Conservation (phyloP, 2,888 invertebrate species). For the Andrena chrysosceles region DNA sequence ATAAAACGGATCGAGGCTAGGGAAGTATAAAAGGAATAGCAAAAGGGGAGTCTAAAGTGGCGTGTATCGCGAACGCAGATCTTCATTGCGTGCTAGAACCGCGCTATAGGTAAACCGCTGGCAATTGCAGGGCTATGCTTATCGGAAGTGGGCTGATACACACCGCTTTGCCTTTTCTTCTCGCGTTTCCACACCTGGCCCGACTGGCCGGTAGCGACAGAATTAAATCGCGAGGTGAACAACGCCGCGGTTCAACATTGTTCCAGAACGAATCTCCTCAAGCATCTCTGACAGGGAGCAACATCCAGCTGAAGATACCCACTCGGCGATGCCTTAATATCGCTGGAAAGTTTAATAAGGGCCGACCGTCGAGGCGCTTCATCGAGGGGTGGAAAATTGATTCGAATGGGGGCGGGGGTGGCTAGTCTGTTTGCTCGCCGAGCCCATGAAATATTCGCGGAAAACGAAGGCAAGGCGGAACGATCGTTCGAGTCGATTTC, state of each 20-base stretch:
- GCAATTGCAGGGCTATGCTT: constrained; percentile 59
- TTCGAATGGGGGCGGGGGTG: not conserved
- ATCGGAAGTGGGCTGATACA: constrained; percentile 61
- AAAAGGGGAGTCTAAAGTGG: constrained; percentile 62
- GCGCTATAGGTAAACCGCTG: constrained; percentile 46
- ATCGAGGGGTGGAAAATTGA: constrained; percentile 17
- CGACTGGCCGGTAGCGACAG: constrained; percentile 4
- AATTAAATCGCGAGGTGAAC: constrained; percentile 23
- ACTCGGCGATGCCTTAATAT: not conserved
- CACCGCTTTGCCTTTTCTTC: constrained; percentile 65
- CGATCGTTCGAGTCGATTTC: constrained; percentile 66
- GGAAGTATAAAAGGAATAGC: constrained; percentile 49
- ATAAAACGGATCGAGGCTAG: constrained; percentile 45
- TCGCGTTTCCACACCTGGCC: constrained; percentile 45
- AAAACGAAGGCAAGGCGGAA: constrained; percentile 46
- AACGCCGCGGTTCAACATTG: not conserved
- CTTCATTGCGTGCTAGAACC: constrained; percentile 67
- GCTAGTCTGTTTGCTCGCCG: not conserved
- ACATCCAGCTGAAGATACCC: not conserved
- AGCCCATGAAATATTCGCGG: constrained; percentile 32
- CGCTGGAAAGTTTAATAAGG: constrained; percentile 5
- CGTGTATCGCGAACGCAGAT: constrained; percentile 66
- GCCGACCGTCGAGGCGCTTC: not conserved
- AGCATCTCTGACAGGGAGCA: not conserved
- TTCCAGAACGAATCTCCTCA: not conserved